phyloP scores from a whole-genome alignment of 2,888 invertebrate genomes.

The Ecdyonurus torrentis region DNA sequence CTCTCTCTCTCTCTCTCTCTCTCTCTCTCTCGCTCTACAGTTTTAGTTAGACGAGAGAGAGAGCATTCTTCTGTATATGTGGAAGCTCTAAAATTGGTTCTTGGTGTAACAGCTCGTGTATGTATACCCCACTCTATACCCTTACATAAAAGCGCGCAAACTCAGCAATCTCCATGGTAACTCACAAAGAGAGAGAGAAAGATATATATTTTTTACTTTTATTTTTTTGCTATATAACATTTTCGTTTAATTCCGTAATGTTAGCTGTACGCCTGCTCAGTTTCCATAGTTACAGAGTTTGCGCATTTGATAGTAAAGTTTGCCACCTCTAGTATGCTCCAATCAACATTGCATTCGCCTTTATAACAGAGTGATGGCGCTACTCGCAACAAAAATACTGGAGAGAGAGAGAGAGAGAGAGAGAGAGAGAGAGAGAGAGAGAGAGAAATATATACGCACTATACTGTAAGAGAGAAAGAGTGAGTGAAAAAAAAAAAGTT shows the following conservation, averaged over 20 bases:
- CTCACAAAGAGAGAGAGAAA: conserved; percentile 22
- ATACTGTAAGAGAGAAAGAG: no score
- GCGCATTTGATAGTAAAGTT: not conserved
- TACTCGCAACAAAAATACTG: no score
- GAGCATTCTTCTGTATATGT: not conserved
- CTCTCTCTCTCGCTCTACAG: no score
- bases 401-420: no score
- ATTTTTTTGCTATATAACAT: not conserved
- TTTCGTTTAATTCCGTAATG: not conserved
- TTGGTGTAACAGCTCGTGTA: not conserved
- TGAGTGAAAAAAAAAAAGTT: not conserved
- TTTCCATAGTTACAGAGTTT: not conserved
- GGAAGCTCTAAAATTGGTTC: not conserved
- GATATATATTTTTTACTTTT: not conserved
- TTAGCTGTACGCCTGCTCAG: not conserved
- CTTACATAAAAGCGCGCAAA: conserved; percentile 6
- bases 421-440: no score
- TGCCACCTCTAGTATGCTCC: no score
- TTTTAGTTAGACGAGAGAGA: no score
- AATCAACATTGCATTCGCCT: not conserved
- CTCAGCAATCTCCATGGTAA: conserved; percentile 21
- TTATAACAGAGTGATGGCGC: not conserved
- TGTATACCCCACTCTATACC: not conserved
- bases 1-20: no score
- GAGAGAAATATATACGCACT: no score